These are phyloP conservation scores for Etheostoma spectabile DNA, from an alignment of 2,113 vertebrate species.

Conservation along the genomic window DNA sequence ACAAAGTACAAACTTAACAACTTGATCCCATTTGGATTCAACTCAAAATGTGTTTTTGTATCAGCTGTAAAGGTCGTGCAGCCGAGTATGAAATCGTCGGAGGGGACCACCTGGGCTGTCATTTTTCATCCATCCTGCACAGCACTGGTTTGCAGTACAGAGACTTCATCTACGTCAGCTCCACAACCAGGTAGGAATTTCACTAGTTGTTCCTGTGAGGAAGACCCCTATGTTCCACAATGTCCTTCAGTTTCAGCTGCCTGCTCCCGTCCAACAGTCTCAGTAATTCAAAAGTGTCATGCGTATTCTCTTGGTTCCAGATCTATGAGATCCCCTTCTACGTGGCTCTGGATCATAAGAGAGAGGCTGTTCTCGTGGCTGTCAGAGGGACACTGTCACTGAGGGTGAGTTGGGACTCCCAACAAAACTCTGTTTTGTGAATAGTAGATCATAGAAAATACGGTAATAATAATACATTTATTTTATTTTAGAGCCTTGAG, in stretches of 20 bases:
- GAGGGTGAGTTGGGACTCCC: conserved; percentile 81
- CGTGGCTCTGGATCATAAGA: conserved; percentile 96
- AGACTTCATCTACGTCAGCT: conserved; percentile 96
- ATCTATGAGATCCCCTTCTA: conserved; percentile 97
- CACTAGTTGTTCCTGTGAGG: background rate
- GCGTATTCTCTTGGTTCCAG: conserved; percentile 72
- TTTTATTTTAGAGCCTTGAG: no score
- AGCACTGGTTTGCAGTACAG: conserved; percentile 93
- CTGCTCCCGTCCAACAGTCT: background rate
- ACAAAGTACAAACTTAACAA: no score
- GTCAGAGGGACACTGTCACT: conserved; percentile 97
- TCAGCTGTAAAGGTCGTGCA: conserved; percentile 86
- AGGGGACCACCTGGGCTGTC: conserved; percentile 88
- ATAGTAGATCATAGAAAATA: background rate
- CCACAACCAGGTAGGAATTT: conserved; percentile 90
- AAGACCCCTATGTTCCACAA: background rate
- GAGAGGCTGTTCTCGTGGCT: conserved; percentile 92
- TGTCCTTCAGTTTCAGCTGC: background rate
- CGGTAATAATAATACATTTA: no score
- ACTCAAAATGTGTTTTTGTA: background rate
- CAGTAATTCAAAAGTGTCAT: background rate
- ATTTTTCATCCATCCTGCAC: conserved; percentile 92
- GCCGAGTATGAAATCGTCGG: conserved; percentile 88
- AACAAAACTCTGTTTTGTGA: background rate
- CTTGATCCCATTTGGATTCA: background rate